Base-by-base conservation (phyloP, 2,888 invertebrate genomes). In the Lochmaea capreae region DNA sequence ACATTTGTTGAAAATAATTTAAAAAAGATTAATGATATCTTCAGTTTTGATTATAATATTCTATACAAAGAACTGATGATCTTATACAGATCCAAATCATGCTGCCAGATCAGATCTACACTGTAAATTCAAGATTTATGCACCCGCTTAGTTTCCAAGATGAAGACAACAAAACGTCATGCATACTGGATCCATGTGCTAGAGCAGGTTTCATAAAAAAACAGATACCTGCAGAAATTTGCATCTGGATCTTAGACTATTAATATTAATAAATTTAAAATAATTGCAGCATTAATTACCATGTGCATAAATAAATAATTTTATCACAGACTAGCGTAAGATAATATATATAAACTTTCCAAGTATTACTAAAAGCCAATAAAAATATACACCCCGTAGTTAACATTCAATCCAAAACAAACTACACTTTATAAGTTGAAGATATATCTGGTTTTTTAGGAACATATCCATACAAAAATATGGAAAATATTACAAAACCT, bases 401-500 rank as follows among this genome's bases (percentile, higher is more conserved):
- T 39, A 58, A 73, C 69, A 18, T 65, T 65, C 26, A 65, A 46
- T n/a, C 18, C 49, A 39, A 58, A 16, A 26, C n/a, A 43, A 12
- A 9, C 76, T 81, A 79, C 70, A 77, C 67, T 75, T 70, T 70
- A 66, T 76, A 76, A 10, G 75, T 61, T 42, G 65, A 46, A 92
- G 90, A 43, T 6, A 73, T 26, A 26, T 68, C 74, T 12, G 75
- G 71, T 76, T 82, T 81, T 57, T 78, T 81, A 8, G 95, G 94
- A 80, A 92, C 92, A 85, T 95, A 93, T 70, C 95, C 93, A 86
- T 99, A 99, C 81, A 99, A 89, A 87, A 98, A 98, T 87, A 99
- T 97, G 0, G 99, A 98, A 67, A 92, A 90, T 81, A 99, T 98
- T 1, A 99, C 99, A 72, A 98, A 89, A 8, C 89, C 82, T 3